Percentiles rank a stretch among this genome's conserved stretches.
Evolutionary conservation across 2,113 vertebrate genomes (phyloP).

Genomic region (Microcebus tavaratra): DNA sequence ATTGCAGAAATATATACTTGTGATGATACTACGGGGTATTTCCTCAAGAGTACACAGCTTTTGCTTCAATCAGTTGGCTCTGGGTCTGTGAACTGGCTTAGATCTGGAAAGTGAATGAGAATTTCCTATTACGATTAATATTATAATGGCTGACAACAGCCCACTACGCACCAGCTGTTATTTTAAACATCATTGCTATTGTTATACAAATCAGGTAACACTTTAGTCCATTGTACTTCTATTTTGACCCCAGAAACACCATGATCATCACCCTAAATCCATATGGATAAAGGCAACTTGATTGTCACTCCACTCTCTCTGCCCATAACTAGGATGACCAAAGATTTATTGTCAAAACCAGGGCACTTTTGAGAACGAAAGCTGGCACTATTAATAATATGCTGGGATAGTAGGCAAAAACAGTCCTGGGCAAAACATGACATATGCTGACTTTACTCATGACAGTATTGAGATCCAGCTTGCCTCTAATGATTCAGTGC

Average conservation of each 20-base stretch:
- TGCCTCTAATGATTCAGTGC: constrained; percentile 22
- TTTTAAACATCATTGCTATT: not conserved
- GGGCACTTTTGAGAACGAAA: not conserved
- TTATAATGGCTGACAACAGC: not conserved
- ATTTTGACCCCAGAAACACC: not conserved
- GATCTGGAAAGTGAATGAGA: constrained; percentile 28
- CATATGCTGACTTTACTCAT: not conserved
- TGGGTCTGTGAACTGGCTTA: not conserved
- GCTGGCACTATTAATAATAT: not conserved
- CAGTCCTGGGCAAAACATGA: not conserved
- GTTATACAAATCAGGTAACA: constrained; percentile 19
- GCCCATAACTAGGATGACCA: not conserved
- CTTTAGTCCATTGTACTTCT: not conserved
- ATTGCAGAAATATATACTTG: not conserved
- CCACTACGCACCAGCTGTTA: not conserved
- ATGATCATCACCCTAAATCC: not conserved
- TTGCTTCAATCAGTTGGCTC: not conserved
- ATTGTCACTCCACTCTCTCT: not conserved
- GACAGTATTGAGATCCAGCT: not conserved
- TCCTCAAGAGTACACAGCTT: not conserved
- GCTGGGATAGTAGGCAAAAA: constrained; percentile 19
- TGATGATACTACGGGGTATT: not conserved
- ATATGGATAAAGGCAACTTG: not conserved
- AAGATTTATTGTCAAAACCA: constrained; percentile 21
- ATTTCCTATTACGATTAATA: not conserved